phyloP scores from a whole-genome alignment of 2,888 invertebrate genomes.

The Orthonevra nobilis region DNA sequence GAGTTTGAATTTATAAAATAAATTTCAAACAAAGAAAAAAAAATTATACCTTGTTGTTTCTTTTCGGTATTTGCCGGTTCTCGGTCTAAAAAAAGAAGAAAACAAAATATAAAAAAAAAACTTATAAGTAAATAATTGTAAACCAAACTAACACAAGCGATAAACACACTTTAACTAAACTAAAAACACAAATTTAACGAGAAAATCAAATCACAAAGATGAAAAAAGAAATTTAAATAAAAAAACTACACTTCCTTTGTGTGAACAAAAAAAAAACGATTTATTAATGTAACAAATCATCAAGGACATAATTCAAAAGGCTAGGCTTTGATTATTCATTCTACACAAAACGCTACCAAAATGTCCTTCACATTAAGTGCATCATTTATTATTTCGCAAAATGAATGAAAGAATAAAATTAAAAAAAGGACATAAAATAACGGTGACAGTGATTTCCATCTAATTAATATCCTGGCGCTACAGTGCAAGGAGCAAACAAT shows the following conservation, averaged over 20 bases:
- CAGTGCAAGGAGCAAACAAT: no score
- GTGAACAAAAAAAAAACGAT: no score
- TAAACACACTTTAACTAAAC: conserved; percentile 1
- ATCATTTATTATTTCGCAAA: conserved; percentile 18
- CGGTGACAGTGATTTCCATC: conserved; percentile 42
- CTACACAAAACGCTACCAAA: not conserved
- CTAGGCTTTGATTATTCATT: not conserved
- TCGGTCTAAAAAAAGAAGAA: conserved; percentile 77
- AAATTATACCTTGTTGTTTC: conserved; percentile 77
- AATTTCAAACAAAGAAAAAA: no score
- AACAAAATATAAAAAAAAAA: conserved; percentile 71
- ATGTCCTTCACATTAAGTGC: not conserved
- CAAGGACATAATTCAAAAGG: not conserved
- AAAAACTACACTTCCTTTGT: not conserved
- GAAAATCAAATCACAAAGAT: not conserved
- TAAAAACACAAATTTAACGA: not conserved
- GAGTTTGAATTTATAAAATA: no score
- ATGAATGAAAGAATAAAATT: no score
- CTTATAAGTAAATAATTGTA: conserved; percentile 58
- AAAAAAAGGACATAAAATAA: conserved; percentile 25
- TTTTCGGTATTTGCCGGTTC: conserved; percentile 79
- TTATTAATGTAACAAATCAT: not conserved
- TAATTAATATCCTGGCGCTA: conserved; percentile 43
- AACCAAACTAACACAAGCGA: conserved; percentile 1
- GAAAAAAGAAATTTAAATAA: not conserved